phyloP scores from a whole-genome alignment of 37 sponge, comb jelly and placozoan genomes.

The Ephydatia muelleri region DNA sequence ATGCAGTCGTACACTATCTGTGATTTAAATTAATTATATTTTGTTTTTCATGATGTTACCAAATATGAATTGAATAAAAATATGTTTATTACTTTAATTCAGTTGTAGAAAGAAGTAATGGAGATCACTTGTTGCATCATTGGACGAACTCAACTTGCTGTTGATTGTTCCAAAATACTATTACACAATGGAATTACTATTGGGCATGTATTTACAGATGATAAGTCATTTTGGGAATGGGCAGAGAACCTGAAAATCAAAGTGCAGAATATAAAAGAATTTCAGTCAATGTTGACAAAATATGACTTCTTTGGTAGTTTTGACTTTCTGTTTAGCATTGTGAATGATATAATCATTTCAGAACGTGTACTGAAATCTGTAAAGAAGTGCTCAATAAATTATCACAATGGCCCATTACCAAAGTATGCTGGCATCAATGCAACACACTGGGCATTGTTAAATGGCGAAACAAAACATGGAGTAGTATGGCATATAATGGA shows the following conservation, averaged over 20 bases:
- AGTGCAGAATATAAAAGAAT: not conserved
- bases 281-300: not conserved
- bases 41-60: too few species aligned
- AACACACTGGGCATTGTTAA: conserved; percentile 4
- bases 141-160: conserved; percentile 13
- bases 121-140: not conserved
- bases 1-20: too few species aligned
- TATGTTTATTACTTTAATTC: too few species aligned
- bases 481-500: conserved; percentile 15
- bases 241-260: not conserved
- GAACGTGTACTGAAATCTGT: not conserved
- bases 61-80: too few species aligned
- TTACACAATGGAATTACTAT: conserved; percentile 5
- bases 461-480: conserved; percentile 10
- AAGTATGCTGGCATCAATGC: conserved; percentile 19
- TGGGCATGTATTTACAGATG: conserved; percentile 18
- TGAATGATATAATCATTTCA: conserved; percentile 3
- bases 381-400: not conserved
- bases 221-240: not conserved
- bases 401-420: conserved; percentile 20
- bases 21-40: too few species aligned
- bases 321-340: conserved; percentile 22
- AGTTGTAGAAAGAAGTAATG: too few species aligned
- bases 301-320: not conserved
- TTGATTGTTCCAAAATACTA: conserved; percentile 8